These are phyloP conservation scores for Gymnogyps californianus DNA, from an alignment of 2,113 vertebrate species.

Conservation along the genomic window DNA sequence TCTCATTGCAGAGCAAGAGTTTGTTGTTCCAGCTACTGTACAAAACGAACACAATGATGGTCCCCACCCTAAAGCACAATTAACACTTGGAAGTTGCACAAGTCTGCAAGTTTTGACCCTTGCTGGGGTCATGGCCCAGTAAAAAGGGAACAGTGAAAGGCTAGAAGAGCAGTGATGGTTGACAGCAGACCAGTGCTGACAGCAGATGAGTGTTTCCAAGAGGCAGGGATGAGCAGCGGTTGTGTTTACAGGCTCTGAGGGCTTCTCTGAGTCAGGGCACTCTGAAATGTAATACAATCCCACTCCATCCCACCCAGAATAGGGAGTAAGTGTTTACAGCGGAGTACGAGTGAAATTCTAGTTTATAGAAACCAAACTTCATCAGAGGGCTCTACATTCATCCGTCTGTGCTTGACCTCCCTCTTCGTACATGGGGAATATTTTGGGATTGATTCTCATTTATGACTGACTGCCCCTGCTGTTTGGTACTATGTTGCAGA, in stretches of 20 bases:
- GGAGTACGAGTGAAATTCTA: neutral
- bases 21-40: neutral
- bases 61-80: neutral
- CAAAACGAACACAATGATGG: fast-evolving
- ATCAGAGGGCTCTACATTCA: neutral
- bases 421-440: fast-evolving
- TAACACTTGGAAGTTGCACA: neutral
- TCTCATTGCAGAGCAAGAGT: neutral
- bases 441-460: neutral
- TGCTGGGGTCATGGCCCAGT: neutral
- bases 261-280: neutral
- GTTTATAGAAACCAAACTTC: neutral
- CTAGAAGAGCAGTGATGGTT: neutral
- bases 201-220: neutral
- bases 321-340: neutral
- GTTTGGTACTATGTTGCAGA: neutral
- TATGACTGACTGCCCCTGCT: neutral
- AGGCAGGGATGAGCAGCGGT: neutral
- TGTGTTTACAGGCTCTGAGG: neutral
- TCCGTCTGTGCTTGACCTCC: neutral
- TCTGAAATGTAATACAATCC: neutral
- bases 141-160: neutral
- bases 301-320: neutral
- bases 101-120: neutral
- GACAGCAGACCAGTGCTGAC: neutral